Evolutionary conservation across 2,113 vertebrate species (phyloP).

Genomic region (Ameiurus melas): DNA sequence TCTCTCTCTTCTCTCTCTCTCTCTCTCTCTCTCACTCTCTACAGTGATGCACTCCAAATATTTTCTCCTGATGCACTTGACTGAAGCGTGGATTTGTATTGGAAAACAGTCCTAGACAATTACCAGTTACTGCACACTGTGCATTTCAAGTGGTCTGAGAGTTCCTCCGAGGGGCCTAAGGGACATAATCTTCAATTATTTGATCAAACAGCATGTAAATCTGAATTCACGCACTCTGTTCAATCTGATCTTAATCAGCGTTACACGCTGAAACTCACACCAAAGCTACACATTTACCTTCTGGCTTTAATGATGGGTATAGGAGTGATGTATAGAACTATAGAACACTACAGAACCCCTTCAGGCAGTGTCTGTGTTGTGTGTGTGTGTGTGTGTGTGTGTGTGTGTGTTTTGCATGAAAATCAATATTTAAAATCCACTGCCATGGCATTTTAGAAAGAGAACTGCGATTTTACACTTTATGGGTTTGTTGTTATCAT

Average conservation of each 20-base stretch:
- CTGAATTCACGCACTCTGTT: not conserved
- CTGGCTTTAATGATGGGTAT: not conserved
- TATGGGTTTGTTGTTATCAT: not conserved
- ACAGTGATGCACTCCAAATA: not conserved
- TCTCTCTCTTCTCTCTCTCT: conserved; percentile 30
- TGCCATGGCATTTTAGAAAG: not conserved
- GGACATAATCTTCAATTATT: conserved; percentile 25
- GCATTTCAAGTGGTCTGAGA: not conserved
- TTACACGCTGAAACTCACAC: not conserved
- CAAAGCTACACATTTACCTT: not conserved
- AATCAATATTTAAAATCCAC: not conserved
- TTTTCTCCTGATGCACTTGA: conserved; percentile 26
- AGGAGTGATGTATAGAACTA: not conserved
- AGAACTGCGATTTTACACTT: not conserved
- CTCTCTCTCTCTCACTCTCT: conserved; percentile 19
- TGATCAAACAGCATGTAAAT: conserved; percentile 28
- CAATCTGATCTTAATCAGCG: not conserved
- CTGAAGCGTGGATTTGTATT: conserved; percentile 32
- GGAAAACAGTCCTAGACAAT: conserved; percentile 25
- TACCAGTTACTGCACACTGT: not conserved
- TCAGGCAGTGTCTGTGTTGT: not conserved
- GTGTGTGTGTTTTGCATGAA: not conserved
- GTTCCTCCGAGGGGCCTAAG: not conserved
- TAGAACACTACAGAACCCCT: not conserved
- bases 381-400: not conserved